phyloP scores from a whole-genome alignment of 2,888 invertebrate genomes.

The Sinohyriopsis cumingii region DNA sequence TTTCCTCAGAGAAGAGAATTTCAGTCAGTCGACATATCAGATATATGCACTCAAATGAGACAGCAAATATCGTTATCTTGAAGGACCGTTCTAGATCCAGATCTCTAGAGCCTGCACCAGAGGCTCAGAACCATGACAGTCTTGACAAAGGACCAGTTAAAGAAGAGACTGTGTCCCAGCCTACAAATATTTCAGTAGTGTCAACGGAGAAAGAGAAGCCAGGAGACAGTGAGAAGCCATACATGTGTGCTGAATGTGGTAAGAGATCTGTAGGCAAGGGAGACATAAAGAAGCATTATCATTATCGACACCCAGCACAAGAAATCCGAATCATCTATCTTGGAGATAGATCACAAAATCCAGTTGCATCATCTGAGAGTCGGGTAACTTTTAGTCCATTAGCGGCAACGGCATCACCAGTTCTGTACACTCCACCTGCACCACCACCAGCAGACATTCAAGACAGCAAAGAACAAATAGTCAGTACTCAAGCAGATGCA shows the following conservation, averaged over 20 bases:
- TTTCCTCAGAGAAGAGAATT: slow-evolving; percentile 96
- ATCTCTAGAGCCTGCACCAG: slow-evolving; percentile 3
- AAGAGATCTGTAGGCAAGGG: slow-evolving; percentile 55
- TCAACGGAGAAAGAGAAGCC: not conserved
- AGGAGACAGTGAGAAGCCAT: slow-evolving; percentile 40
- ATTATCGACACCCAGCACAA: slow-evolving; percentile 60
- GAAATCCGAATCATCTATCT: slow-evolving; percentile 57
- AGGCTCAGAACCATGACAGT: not conserved
- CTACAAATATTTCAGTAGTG: not conserved
- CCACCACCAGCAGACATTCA: not conserved
- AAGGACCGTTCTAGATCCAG: not conserved
- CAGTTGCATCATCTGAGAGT: slow-evolving; percentile 17
- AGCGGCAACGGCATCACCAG: not conserved
- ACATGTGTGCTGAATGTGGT: slow-evolving; percentile 62
- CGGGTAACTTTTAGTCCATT: slow-evolving; percentile 2
- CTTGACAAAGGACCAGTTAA: too few relatives aligned
- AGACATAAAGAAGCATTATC: slow-evolving; percentile 63
- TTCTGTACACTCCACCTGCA: not conserved
- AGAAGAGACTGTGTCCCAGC: not conserved
- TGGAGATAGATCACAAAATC: slow-evolving; percentile 45
- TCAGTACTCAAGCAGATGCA: too few relatives aligned
- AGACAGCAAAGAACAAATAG: too few relatives aligned
- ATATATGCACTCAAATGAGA: slow-evolving; percentile 53
- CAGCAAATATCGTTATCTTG: slow-evolving; percentile 46
- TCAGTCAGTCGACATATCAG: slow-evolving; percentile 97